Base-by-base conservation (phyloP, 2,888 invertebrate species). In the Oscheius onirici region DNA sequence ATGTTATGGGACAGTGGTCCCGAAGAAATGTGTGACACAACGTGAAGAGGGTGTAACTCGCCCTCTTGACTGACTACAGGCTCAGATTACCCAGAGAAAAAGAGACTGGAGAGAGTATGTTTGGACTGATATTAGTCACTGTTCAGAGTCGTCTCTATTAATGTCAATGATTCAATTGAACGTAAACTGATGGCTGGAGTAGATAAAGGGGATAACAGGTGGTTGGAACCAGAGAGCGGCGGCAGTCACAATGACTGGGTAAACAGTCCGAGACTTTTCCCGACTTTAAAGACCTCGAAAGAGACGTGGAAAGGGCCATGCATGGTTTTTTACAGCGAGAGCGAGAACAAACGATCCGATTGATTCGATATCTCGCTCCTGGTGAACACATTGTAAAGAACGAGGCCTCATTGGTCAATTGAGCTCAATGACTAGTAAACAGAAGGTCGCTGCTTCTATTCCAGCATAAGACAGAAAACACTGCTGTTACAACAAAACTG, bases 161-260 rank as follows among this genome's bases (percentile, higher is more conserved):
- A 34, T 3, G 5, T 34, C 3, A 34, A 34, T 24, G 26, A 5
- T 10, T 10, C 5, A n/a, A 28, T 11, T 26, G 17, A 58, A 58
- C 3, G 13, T 1, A 40, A 15, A 13, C 34, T 34, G 34, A 11
- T 40, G 8, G 58, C 8, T 13, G 8, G 46, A 15, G 5, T 3
- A 41, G 58, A 58, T 58, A 58, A 58, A 58, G 40, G 57, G 46
- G 43, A 40, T 58, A 58, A 58, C 58, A 58, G 58, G 34, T 58
- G 58, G 34, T 34, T 34, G 34, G 34, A 34, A 34, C 34, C 34
- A n/a, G 55, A 55, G 55, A 28, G 28, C 28, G 10, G 15, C 46
- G 15, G n/a, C 13, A 11, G 58, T 28, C 57, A 57, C 52, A 55
- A 55, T 55, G 55, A 55, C 55, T 58, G 58, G 41, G 58, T 41